These are phyloP conservation scores for Aphrophora alni DNA, from an alignment of 2,888 invertebrate species.

Conservation along the genomic window DNA sequence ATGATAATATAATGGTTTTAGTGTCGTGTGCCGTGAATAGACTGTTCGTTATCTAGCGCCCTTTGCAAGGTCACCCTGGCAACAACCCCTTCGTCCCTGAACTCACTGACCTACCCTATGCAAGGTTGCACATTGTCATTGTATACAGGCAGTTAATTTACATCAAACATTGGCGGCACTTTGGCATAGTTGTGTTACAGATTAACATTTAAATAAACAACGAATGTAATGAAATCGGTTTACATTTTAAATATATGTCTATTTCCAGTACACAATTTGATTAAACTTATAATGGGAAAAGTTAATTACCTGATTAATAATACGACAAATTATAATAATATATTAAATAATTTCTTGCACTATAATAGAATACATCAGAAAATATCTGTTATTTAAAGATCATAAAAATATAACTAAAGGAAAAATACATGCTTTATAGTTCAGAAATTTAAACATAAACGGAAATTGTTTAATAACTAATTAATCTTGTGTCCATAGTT, in stretches of 20 bases:
- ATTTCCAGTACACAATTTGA: neutral
- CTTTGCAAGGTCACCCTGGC: neutral
- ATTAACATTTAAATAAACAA: conserved; percentile 2
- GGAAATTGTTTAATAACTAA: too few relatives aligned
- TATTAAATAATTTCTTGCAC: too few relatives aligned
- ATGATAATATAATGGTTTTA: conserved; percentile 14
- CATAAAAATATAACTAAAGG: too few relatives aligned
- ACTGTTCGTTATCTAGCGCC: neutral
- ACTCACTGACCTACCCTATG: neutral
- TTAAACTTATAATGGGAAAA: too few relatives aligned
- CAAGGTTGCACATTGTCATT: neutral
- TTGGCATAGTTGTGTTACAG: neutral
- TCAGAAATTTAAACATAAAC: too few relatives aligned
- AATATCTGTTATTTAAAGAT: too few relatives aligned
- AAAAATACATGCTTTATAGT: too few relatives aligned
- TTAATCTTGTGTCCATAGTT: too few relatives aligned
- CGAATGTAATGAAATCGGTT: neutral
- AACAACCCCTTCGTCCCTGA: neutral
- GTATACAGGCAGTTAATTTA: neutral
- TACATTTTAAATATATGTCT: neutral
- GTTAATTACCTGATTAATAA: too few relatives aligned
- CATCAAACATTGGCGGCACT: neutral
- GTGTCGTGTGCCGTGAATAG: conserved; percentile 20
- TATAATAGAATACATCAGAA: too few relatives aligned
- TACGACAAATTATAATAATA: too few relatives aligned